Evolutionary conservation across 2,888 invertebrate genomes (phyloP), one percentile per base, ranked within the genome.

Genomic region (Plagodis dolabraria): DNA sequence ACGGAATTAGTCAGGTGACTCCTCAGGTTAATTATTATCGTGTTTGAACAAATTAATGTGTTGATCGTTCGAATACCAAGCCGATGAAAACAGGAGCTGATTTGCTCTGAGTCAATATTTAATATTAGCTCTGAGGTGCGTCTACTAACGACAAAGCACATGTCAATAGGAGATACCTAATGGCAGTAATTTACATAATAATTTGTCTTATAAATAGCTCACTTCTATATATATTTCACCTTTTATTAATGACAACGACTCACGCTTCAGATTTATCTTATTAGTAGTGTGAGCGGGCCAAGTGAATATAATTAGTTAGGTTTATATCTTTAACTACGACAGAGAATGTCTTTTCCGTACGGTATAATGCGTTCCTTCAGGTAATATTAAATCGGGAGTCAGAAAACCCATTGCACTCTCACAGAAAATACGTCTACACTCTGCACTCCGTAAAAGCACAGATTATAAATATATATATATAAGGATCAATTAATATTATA

Each of bases 31-130:
- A 61, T 57, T 62, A 55, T 59, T 22, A 61, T 57, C 49, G 54
- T 64, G 63, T 68, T 63, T 64, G 55, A 47, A 50, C 59, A 47
- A 49, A 57, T 56, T 58, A 52, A 63, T 62, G 57, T 64, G 57
- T 62, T 64, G 61, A 65, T 65, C 56, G 43, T 56, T 55, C 47
- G 60, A 64, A 49, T 59, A 59, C 58, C 48, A 56, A 57, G 49
- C 51, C 57, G 55, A 64, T 60, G 62, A 63, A 58, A 64, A 67
- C 67, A 66, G 67, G 61, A 66, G 64, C 61, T 53, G 52, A 56
- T 65, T 67, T 61, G 58, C 53, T 45, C 35, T 5, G 44, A 58
- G 60, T 60, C 56, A 69, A 69, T 67, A 67, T 69, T 69, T 36
- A 53, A 59, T 58, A 46, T 63, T 58, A 47, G 52, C 57, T 66